Percentiles rank a stretch among this genome's conserved stretches.
These are phyloP conservation scores for Pachydiplax longipennis DNA, from an alignment of 2,888 invertebrate genomes.

Conservation along the genomic window DNA sequence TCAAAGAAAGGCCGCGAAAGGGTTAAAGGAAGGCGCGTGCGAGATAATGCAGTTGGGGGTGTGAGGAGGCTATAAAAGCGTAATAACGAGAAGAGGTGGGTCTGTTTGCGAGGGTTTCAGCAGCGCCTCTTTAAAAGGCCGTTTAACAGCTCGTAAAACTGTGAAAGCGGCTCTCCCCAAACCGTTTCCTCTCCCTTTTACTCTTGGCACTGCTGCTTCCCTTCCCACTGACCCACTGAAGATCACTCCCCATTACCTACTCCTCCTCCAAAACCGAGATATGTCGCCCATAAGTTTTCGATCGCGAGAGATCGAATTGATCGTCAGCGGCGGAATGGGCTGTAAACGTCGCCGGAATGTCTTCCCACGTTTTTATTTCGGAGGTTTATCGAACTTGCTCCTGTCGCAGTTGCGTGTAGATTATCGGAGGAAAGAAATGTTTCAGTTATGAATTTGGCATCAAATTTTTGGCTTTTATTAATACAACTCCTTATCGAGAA, in stretches of 20 bases:
- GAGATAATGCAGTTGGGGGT: not conserved
- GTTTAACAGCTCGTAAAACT: constrained; percentile 44
- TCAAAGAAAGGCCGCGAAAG: constrained; percentile 14
- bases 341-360: too few relatives aligned
- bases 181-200: not conserved
- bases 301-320: too few relatives aligned
- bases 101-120: constrained; percentile 31
- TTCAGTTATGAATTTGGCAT: too few relatives aligned
- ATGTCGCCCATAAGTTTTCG: too few relatives aligned
- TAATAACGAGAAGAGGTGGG: constrained; percentile 39
- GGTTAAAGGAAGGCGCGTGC: constrained; percentile 37
- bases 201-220: not conserved
- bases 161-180: constrained; percentile 1
- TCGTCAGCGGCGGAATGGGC: too few relatives aligned
- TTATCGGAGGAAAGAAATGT: too few relatives aligned
- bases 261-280: not conserved
- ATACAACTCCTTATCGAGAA: too few relatives aligned
- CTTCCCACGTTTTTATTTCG: not conserved
- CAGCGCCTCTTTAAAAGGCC: constrained; percentile 40
- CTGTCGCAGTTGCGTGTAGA: not conserved
- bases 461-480: too few relatives aligned
- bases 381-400: not conserved
- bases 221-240: not conserved
- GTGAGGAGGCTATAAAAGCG: constrained; percentile 22
- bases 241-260: not conserved